Conservation (phyloP, 2,888 invertebrate genomes). For the Criorhina ranunculi region DNA sequence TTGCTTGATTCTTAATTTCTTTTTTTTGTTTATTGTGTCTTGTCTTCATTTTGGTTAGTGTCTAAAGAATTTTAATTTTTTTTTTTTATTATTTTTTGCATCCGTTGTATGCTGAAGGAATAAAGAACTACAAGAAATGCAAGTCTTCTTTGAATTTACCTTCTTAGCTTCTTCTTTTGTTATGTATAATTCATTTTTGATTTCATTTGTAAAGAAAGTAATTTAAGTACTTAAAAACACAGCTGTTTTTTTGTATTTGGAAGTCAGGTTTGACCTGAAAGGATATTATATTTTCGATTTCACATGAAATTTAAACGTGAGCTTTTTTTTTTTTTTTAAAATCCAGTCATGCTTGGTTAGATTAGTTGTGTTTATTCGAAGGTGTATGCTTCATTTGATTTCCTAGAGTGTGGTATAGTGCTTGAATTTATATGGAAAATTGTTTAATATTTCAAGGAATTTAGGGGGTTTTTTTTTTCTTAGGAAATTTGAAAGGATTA, state of each 20-base stretch:
- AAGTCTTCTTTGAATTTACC: constrained; percentile 16
- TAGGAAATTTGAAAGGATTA: too few relatives aligned
- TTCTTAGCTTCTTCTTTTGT: constrained; percentile 35
- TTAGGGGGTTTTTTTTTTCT: too few relatives aligned
- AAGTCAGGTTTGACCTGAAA: constrained; percentile 68
- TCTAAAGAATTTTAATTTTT: constrained; percentile 64
- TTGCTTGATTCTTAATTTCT: constrained; percentile 70
- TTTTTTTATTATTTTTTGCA: constrained; percentile 25
- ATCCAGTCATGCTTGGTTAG: constrained; percentile 34
- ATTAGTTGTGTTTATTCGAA: too few relatives aligned
- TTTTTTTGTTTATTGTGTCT: constrained; percentile 26
- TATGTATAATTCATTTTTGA: constrained; percentile 62
- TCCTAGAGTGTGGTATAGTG: neutral
- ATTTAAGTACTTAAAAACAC: constrained; percentile 6
- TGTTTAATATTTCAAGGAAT: too few relatives aligned
- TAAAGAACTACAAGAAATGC: constrained; percentile 40
- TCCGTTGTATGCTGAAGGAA: constrained; percentile 53
- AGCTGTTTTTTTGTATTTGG: constrained; percentile 43
- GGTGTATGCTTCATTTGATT: too few relatives aligned
- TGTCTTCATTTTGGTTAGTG: constrained; percentile 10
- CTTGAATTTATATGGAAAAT: too few relatives aligned
- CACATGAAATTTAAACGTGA: constrained; percentile 18
- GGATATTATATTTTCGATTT: constrained; percentile 67
- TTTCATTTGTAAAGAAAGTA: constrained; percentile 63
- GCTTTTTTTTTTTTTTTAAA: too few relatives aligned